These are phyloP conservation scores for Spodoptera littoralis DNA, from an alignment of 2,888 invertebrate species.

Conservation along the genomic window DNA sequence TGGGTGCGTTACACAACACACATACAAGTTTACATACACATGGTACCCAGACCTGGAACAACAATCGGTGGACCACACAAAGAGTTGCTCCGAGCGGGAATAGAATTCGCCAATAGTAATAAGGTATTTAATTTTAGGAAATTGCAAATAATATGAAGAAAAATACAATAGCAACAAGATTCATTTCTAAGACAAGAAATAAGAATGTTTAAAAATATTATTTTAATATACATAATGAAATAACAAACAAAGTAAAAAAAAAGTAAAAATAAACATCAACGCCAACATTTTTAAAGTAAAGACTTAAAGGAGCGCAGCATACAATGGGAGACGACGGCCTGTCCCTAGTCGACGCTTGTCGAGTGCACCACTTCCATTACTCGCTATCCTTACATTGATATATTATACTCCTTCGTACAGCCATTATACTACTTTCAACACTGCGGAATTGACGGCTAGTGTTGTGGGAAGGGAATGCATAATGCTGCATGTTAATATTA, in stretches of 20 bases:
- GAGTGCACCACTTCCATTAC: conserved; percentile 52
- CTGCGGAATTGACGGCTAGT: conserved; percentile 3
- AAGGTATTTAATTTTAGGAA: no score
- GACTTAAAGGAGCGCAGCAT: conserved; percentile 18
- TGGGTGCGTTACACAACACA: no score
- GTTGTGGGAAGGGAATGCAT: neutral
- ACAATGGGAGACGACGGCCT: conserved; percentile 34
- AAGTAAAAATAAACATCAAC: conserved; percentile 4
- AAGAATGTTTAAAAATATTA: no score
- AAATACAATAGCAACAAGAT: no score
- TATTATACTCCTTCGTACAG: conserved; percentile 26
- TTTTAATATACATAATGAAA: neutral
- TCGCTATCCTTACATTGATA: conserved; percentile 29
- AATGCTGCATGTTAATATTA: no score
- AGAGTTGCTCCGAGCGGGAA: no score
- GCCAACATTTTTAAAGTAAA: conserved; percentile 7
- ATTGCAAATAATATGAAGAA: no score
- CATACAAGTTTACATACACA: no score
- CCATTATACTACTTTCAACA: conserved; percentile 12
- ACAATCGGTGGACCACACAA: no score
- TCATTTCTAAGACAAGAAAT: no score
- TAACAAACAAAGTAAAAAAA: neutral
- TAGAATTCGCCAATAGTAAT: no score
- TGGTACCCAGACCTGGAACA: no score
- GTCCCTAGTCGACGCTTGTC: conserved; percentile 49